A percentile compares a stretch with the other conserved stretches of the same genome.
Evolutionary conservation across 2,888 invertebrate genomes (phyloP).

Genomic region (Eledone cirrhosa): DNA sequence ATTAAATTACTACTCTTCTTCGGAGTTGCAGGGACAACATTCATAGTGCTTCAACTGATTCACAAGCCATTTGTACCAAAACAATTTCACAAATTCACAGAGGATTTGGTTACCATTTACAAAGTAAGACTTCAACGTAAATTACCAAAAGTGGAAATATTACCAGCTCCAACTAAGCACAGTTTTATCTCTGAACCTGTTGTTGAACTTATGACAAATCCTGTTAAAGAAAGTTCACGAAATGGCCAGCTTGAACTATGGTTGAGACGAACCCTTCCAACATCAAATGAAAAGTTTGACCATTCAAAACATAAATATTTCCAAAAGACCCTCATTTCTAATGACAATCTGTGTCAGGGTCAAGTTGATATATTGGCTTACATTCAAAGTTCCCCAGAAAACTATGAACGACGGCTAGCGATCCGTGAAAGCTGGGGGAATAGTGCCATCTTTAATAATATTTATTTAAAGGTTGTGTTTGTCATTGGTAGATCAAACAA

Average conservation of each 20-base stretch:
- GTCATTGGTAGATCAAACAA: slow-evolving; percentile 40
- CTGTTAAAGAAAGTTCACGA: too few relatives aligned
- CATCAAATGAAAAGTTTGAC: neutral
- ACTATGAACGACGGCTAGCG: slow-evolving; percentile 37
- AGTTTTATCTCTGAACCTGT: neutral
- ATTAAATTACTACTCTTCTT: too few relatives aligned
- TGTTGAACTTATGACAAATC: neutral
- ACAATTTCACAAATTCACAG: too few relatives aligned
- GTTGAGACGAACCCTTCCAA: too few relatives aligned
- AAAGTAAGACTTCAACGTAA: too few relatives aligned
- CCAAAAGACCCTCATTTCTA: slow-evolving; percentile 3
- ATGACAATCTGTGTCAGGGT: slow-evolving; percentile 31
- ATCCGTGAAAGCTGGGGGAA: slow-evolving; percentile 47
- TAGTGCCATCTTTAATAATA: slow-evolving; percentile 32
- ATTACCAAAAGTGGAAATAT: neutral
- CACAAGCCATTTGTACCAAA: too few relatives aligned
- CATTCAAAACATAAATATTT: neutral
- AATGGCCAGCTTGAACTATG: too few relatives aligned
- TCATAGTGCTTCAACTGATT: too few relatives aligned
- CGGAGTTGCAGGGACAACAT: too few relatives aligned
- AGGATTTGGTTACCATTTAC: too few relatives aligned
- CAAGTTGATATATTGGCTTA: slow-evolving; percentile 42
- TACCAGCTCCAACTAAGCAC: neutral
- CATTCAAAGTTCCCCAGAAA: slow-evolving; percentile 42
- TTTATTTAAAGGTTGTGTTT: slow-evolving; percentile 39